These are phyloP conservation scores for Antechinus flavipes DNA, from an alignment of 2,113 vertebrate genomes.

Conservation along the genomic window DNA sequence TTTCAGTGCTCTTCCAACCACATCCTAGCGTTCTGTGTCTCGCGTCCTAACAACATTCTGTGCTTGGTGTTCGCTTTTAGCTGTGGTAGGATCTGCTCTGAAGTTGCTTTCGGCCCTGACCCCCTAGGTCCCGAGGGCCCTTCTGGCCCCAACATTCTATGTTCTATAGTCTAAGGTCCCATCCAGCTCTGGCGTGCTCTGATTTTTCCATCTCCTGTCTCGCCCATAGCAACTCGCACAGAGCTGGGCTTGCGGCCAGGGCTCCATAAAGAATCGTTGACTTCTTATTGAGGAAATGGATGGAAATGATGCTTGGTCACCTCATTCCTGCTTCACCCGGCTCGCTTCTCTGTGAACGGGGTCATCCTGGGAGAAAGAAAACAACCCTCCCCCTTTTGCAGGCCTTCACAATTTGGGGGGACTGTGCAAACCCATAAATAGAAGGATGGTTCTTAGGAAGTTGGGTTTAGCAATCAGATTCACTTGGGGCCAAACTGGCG, in stretches of 20 bases:
- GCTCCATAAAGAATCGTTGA: neutral
- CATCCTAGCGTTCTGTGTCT: neutral
- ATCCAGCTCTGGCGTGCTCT: neutral
- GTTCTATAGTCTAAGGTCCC: neutral
- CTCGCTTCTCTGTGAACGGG: neutral
- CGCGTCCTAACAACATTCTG: neutral
- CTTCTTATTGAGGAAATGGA: neutral
- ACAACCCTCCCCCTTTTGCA: neutral
- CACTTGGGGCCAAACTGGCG: constrained; percentile 2
- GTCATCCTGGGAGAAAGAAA: neutral
- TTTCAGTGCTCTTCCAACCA: neutral
- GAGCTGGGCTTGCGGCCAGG: neutral
- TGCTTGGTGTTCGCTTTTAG: neutral
- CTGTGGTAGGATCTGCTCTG: neutral
- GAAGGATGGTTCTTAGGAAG: neutral
- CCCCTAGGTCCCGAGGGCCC: neutral
- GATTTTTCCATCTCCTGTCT: constrained; percentile 1
- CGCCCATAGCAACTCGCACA: neutral
- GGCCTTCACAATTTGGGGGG: neutral
- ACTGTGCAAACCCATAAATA: neutral
- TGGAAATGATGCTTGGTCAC: neutral
- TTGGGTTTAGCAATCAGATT: neutral
- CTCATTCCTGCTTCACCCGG: neutral
- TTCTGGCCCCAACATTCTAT: neutral
- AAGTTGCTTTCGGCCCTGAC: neutral